phyloP scores from a whole-genome alignment of 2,888 invertebrate genomes.

The Hirudinaria manillensis region DNA sequence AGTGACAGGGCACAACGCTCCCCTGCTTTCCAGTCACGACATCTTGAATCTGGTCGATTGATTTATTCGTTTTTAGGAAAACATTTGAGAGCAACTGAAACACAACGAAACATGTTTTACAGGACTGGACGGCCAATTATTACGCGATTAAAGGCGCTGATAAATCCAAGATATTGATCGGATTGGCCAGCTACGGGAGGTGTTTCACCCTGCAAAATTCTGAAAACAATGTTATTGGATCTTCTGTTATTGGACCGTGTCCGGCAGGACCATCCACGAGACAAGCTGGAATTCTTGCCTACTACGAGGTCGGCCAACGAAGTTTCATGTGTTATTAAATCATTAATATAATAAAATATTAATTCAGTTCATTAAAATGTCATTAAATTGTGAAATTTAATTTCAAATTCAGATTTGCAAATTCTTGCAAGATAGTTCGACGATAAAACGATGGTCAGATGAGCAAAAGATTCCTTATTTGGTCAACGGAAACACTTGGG shows the following conservation, averaged over 20 bases:
- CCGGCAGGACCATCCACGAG: conserved; percentile 43
- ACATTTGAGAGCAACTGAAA: too few relatives aligned
- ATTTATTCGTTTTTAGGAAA: too few relatives aligned
- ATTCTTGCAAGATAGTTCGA: background rate
- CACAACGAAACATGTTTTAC: background rate
- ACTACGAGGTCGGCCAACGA: conserved; percentile 45
- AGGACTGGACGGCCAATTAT: conserved; percentile 41
- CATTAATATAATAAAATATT: background rate
- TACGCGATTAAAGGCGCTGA: conserved; percentile 45
- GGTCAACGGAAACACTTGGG: background rate
- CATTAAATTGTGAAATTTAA: background rate
- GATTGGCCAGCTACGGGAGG: conserved; percentile 46
- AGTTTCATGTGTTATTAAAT: background rate
- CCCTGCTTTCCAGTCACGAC: conserved; percentile 40
- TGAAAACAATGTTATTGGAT: conserved; percentile 41
- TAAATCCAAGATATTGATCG: conserved; percentile 44
- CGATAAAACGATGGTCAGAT: background rate
- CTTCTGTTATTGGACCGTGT: conserved; percentile 42
- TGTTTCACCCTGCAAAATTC: conserved; percentile 42
- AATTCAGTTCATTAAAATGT: background rate
- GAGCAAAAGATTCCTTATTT: conserved; percentile 4
- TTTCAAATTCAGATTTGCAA: background rate
- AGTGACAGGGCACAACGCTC: conserved; percentile 49
- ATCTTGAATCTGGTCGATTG: background rate
- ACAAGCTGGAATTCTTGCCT: conserved; percentile 45